phyloP scores from a whole-genome alignment of 2,888 invertebrate species.

The Synanthedon tipuliformis region DNA sequence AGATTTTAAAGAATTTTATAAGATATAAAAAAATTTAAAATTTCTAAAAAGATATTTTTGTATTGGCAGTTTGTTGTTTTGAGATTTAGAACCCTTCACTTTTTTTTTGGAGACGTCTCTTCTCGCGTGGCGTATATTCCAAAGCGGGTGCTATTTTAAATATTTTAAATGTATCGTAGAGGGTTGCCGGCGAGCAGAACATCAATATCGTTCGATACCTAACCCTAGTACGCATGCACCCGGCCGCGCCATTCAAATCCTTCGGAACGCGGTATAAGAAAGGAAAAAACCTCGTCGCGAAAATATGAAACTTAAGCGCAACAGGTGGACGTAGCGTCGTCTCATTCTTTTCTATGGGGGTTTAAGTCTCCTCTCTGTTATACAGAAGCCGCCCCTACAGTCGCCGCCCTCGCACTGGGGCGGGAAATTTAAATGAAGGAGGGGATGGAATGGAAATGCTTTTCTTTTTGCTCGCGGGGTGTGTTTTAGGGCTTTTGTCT shows the following conservation, averaged over 20 bases:
- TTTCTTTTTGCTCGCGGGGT: conserved; percentile 67
- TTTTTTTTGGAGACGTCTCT: too few species aligned
- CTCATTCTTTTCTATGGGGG: conserved; percentile 65
- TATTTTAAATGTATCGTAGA: not conserved
- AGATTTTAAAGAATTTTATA: too few species aligned
- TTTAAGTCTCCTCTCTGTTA: conserved; percentile 61
- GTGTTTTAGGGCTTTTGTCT: conserved; percentile 68
- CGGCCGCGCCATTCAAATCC: conserved; percentile 51
- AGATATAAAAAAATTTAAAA: too few species aligned
- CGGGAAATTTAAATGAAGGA: conserved; percentile 67
- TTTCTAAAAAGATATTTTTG: too few species aligned
- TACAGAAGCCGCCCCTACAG: conserved; percentile 63
- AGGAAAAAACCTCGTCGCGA: conserved; percentile 59
- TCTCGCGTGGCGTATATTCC: too few species aligned
- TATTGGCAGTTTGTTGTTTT: too few species aligned
- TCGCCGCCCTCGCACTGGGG: conserved; percentile 62
- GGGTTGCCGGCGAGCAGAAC: conserved; percentile 9
- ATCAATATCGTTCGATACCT: conserved; percentile 54
- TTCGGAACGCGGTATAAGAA: conserved; percentile 46
- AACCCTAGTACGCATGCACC: conserved; percentile 57
- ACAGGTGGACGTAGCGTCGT: conserved; percentile 65
- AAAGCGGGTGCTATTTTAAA: not conserved
- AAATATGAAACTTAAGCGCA: conserved; percentile 61
- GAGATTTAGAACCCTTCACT: too few species aligned
- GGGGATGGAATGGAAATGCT: conserved; percentile 63